Evolutionary conservation across 2,113 vertebrate genomes (phyloP), one percentile per base, ranked within the genome.

Genomic region (Arothron firmamentum): DNA sequence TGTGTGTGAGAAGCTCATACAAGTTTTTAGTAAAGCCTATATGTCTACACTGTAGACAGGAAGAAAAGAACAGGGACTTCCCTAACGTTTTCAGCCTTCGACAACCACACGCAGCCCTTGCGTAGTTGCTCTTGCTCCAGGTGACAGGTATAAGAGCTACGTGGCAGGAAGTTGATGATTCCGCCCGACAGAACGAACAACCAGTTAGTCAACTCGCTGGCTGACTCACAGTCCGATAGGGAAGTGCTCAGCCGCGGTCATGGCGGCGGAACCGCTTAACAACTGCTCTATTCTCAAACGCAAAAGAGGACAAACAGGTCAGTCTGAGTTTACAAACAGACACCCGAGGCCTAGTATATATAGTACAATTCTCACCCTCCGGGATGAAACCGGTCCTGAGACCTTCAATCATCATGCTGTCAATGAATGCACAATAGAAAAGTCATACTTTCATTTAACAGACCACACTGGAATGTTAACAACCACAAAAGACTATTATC

Each of bases 401-500:
- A 79, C 70, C 81, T 77, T 52, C 23, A 64, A 68, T 73, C 70
- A 81, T 68, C 71, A 25, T 53, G 52, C 74, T 81, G 77, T 82
- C 84, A 85, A 67, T 45, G 41, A 62, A 68, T 62, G 69, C 70
- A 87, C 84, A 85, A 83, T 70, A 56, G 73, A 72, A 69, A 57
- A 82, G 80, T 76, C 72, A 65, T 65, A 78, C 73, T 70, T 57
- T 68, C 64, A 6, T 77, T 74, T 79, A 58, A 81, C 75, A 17
- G 48, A 23, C 45, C 61, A 63, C 65, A 61, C 57, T 54, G 74
- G 71, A 87, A 84, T 85, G 85, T 84, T 85, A 85, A 86, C 84
- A 81, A 84, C 78, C 64, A 55, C 69, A 53, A 72, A 80, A 79
- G 77, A 74, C 84, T 67, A 85, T 86, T 85, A 86, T 89, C 85